Conservation (phyloP, 2,888 invertebrate genomes). For the Smittia aterrima region DNA sequence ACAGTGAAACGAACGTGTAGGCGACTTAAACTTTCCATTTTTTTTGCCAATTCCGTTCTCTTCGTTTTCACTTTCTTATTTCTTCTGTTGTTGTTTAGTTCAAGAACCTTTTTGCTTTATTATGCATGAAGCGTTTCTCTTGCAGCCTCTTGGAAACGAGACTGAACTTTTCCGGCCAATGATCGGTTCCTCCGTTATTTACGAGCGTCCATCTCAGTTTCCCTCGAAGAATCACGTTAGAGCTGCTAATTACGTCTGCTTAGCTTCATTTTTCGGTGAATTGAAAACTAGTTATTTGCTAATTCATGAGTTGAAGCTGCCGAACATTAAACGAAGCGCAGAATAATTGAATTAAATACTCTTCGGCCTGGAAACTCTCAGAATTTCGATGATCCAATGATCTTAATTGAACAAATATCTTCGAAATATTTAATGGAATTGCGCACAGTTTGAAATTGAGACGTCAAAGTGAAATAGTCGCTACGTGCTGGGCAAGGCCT, state of each 20-base stretch:
- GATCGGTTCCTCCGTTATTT: too few species aligned
- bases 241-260: too few species aligned
- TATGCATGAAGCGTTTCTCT: background rate
- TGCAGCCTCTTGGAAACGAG: background rate
- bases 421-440: background rate
- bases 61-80: constrained; percentile 29
- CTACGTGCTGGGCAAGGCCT: background rate
- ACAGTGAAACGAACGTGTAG: background rate
- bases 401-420: background rate
- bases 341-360: constrained; percentile 13
- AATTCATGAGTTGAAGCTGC: too few species aligned
- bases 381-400: too few species aligned
- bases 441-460: background rate
- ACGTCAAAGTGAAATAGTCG: background rate
- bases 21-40: constrained; percentile 32
- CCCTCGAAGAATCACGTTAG: too few species aligned
- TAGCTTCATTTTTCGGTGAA: too few species aligned
- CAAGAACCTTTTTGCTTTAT: constrained; percentile 34
- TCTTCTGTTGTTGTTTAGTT: constrained; percentile 2
- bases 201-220: too few species aligned
- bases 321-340: background rate
- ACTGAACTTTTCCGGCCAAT: too few species aligned
- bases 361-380: too few species aligned
- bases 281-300: too few species aligned
- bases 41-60: constrained; percentile 31